Evolutionary conservation across 2,888 invertebrate species (phyloP), one percentile per base, ranked within the genome.

Genomic region (Acanthosoma haemorrhoidale): DNA sequence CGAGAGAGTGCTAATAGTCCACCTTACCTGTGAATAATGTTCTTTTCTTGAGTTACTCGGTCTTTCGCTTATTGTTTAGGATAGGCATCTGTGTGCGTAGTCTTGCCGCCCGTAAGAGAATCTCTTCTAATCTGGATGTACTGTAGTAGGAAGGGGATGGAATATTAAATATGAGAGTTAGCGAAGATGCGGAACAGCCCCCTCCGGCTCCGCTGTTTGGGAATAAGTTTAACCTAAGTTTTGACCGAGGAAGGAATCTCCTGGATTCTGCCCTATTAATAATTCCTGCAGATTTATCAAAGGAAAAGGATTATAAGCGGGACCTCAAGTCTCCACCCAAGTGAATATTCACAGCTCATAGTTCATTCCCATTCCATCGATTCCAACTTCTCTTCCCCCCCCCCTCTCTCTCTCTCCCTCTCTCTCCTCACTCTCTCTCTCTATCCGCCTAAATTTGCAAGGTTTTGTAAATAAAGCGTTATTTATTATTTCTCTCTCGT

Each of bases 241-340:
- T 41, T 29, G 15, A 3, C 15, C 16, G 25, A 21, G 61, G 25
- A 21, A 18, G 39, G 25, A 41, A 31, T 29, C 39, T 64, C 59
- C 21, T 29, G 41, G 64, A 64, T 25, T 64, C 38, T 36, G 18
- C n/a, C 13, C 15, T 31, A 31, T 64, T 64, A 64, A 64, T 64
- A 64, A 64, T 64, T 64, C 64, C 39, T 8, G 9, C n/a, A 13
- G 29, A 64, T 31, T 64, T 64, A 38, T 64, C 64, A 64, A 64
- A 64, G 64, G 64, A 64, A 64, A 64, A 64, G 64, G 64, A 64
- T 64, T 64, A 64, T 39, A 38, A 29, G 39, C 25, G 29, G 31
- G 64, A 64, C 21, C 39, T 41, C 41, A 41, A 64, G 41, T 39
- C 25, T 39, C 61, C 16, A 29, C 39, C 39, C 18, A 21, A 11